Evolutionary conservation across 2,797 vertebrate genomes (phyloP).

Genomic region (Galago senegalensis): DNA sequence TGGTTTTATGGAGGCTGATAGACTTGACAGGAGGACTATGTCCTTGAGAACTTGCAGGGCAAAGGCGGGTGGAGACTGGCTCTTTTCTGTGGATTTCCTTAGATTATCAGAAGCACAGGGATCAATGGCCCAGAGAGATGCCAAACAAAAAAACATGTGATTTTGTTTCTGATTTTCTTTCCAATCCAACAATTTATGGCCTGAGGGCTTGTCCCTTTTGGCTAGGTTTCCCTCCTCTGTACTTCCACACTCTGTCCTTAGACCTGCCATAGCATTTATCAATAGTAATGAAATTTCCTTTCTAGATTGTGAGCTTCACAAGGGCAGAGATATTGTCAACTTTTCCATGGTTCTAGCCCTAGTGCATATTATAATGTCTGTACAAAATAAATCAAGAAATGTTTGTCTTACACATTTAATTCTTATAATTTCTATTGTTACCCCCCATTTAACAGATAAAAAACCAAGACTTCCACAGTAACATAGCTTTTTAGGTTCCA

Average conservation of each 20-base stretch:
- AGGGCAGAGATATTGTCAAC: neutral
- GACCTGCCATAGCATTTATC: neutral
- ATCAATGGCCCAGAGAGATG: neutral
- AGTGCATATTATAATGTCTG: neutral
- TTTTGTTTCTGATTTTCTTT: conserved; percentile 52
- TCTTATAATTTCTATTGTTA: neutral
- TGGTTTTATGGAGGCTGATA: neutral
- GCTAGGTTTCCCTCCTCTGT: neutral
- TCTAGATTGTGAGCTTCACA: neutral
- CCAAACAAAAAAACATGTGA: neutral
- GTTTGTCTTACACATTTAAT: conserved; percentile 41
- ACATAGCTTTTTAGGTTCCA: conserved; percentile 22
- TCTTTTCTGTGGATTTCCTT: neutral
- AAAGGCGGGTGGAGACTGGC: neutral
- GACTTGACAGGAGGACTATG: neutral
- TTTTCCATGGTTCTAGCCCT: neutral
- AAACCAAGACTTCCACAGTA: neutral
- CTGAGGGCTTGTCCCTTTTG: neutral
- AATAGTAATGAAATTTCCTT: neutral
- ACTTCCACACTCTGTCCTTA: neutral
- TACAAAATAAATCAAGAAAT: neutral
- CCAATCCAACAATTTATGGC: neutral
- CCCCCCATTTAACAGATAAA: conserved; percentile 29
- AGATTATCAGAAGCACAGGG: neutral
- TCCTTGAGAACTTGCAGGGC: neutral